A percentile compares a stretch with the other conserved stretches of the same genome.
Conservation (phyloP, 2,113 vertebrate genomes). For the Mola mola region DNA sequence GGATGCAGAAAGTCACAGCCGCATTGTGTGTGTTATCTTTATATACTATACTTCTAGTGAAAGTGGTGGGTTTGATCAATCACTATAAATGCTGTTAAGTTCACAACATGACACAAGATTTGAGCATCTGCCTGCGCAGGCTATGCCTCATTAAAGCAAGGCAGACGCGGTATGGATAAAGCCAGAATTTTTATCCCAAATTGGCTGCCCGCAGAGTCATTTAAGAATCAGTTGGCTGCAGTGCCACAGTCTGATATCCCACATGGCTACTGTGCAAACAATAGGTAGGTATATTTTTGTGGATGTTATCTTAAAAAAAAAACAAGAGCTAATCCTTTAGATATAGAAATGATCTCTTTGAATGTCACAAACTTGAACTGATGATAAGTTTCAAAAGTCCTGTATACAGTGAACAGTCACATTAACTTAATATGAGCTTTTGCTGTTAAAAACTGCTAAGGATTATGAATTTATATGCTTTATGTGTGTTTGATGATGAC, state of each 20-base stretch:
- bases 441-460: no score
- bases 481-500: no score
- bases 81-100: conserved; percentile 2
- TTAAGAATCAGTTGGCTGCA: not conserved
- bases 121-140: conserved; percentile 3
- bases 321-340: no score
- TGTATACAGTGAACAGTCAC: no score
- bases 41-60: not conserved
- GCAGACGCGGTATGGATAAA: not conserved
- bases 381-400: no score
- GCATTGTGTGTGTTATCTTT: not conserved
- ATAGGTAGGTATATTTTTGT: not conserved
- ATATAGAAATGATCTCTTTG: no score
- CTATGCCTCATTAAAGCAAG: conserved; percentile 3
- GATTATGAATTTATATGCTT: no score
- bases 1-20: not conserved
- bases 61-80: not conserved
- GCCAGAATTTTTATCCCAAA: conserved; percentile 6
- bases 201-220: not conserved
- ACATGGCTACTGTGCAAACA: conserved; percentile 2
- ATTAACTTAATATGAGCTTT: no score
- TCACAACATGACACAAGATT: conserved; percentile 2
- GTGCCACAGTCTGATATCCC: not conserved
- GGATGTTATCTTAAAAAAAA: not conserved
- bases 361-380: no score